Conservation (phyloP, 2,888 invertebrate species). For the Xiphydria camelus region DNA sequence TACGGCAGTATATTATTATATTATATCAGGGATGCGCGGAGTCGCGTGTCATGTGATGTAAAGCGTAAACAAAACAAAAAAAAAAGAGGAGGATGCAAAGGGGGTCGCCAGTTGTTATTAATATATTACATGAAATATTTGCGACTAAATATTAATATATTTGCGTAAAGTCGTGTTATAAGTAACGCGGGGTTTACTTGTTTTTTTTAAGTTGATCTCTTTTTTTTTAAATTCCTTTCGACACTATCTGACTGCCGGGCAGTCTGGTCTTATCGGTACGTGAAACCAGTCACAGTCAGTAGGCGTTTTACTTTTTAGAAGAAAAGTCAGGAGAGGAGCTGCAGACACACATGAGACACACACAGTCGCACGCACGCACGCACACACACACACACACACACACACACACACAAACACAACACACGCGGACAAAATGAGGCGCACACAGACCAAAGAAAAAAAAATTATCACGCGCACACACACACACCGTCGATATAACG, state of each 20-base stretch:
- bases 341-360: too few relatives aligned
- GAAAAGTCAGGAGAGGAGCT: too few relatives aligned
- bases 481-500: too few relatives aligned
- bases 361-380: too few relatives aligned
- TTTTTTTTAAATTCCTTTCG: not conserved
- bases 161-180: slow-evolving; percentile 52
- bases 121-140: slow-evolving; percentile 52
- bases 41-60: slow-evolving; percentile 37
- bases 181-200: slow-evolving; percentile 44
- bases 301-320: too few relatives aligned
- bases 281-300: too few relatives aligned
- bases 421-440: too few relatives aligned
- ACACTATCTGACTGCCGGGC: slow-evolving; percentile 44
- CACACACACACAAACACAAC: too few relatives aligned
- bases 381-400: too few relatives aligned
- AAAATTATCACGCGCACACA: too few relatives aligned
- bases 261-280: slow-evolving; percentile 47
- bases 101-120: slow-evolving; percentile 48
- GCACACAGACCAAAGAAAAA: too few relatives aligned
- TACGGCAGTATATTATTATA: slow-evolving; percentile 34
- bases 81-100: slow-evolving; percentile 2
- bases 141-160: slow-evolving; percentile 53
- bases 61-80: slow-evolving; percentile 23
- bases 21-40: slow-evolving; percentile 31
- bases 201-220: slow-evolving; percentile 49